Conservation (phyloP, 2,888 invertebrate species). For the Drosophila tanythrix region DNA sequence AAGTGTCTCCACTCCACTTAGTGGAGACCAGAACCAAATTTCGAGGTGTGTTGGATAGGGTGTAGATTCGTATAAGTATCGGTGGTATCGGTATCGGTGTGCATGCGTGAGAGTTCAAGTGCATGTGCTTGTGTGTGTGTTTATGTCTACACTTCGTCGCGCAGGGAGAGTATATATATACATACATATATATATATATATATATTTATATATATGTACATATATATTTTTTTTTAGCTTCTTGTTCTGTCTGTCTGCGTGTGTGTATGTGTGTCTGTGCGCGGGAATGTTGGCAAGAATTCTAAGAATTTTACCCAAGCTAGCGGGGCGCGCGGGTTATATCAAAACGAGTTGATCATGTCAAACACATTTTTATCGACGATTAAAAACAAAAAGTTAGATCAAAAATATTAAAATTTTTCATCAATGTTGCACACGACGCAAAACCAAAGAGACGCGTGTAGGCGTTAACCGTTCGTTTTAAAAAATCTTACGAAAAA, state of each 20-base stretch:
- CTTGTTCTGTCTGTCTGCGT: neutral
- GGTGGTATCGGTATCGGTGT: constrained; percentile 35
- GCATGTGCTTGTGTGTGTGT: constrained; percentile 57
- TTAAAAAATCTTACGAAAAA: neutral
- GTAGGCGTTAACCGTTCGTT: constrained; percentile 9
- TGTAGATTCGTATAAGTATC: constrained; percentile 31
- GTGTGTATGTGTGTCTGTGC: constrained; percentile 55
- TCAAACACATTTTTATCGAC: constrained; percentile 32
- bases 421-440: constrained; percentile 17
- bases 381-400: constrained; percentile 12
- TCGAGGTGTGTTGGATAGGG: constrained; percentile 65
- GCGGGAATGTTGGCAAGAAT: constrained; percentile 82
- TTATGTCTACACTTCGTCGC: constrained; percentile 56
- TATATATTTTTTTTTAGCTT: constrained; percentile 27
- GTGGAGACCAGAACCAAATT: constrained; percentile 65
- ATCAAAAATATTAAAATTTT: constrained; percentile 14
- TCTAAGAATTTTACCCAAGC: constrained; percentile 77
- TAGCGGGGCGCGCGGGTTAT: constrained; percentile 46
- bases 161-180: constrained; percentile 44
- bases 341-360: constrained; percentile 40
- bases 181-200: constrained; percentile 1
- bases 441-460: constrained; percentile 6
- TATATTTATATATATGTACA: neutral
- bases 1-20: constrained; percentile 58
- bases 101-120: constrained; percentile 69